Evolutionary conservation across 1,140 invertebrate species (phyloP).

Genomic region (Drosophila ficusphila): DNA sequence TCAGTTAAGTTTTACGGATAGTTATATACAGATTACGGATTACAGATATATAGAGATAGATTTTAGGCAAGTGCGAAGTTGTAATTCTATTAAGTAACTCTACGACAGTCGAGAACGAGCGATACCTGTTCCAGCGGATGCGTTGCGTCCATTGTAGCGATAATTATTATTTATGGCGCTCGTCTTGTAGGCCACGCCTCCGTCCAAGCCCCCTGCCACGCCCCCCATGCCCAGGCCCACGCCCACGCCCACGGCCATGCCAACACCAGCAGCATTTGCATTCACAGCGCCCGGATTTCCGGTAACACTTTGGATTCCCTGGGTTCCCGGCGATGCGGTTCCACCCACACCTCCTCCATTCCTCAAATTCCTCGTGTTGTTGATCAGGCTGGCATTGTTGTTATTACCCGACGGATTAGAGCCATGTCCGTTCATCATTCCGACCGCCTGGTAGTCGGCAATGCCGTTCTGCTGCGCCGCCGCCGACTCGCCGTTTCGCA

Average conservation of each 20-base stretch:
- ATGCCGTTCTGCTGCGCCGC: conserved; percentile 34
- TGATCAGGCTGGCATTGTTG: conserved; percentile 42
- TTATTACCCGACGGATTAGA: conserved; percentile 16
- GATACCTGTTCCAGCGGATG: conserved; percentile 80
- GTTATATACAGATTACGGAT: conserved; percentile 14
- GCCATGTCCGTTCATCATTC: conserved; percentile 59
- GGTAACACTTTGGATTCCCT: not conserved
- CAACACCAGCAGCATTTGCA: conserved; percentile 25
- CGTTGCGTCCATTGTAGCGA: conserved; percentile 83
- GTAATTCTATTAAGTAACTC: conserved; percentile 30
- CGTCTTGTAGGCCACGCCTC: conserved; percentile 71
- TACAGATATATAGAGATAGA: conserved; percentile 1
- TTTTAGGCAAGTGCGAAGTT: conserved; percentile 12
- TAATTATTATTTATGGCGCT: conserved; percentile 84
- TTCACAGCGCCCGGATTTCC: conserved; percentile 1
- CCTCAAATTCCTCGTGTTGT: conserved; percentile 64
- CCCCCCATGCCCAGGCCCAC: conserved; percentile 29
- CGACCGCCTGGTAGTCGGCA: conserved; percentile 30
- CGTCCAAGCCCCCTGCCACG: conserved; percentile 36
- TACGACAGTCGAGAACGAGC: conserved; percentile 68
- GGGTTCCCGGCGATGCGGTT: not conserved
- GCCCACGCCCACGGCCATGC: conserved; percentile 8
- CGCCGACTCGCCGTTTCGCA: conserved; percentile 40
- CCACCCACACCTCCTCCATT: conserved; percentile 26
- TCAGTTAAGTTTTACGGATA: not conserved